A percentile compares a stretch with the other conserved stretches of the same genome.
Conservation (phyloP, 2,888 invertebrate genomes). For the Scaptomyza polygonia region DNA sequence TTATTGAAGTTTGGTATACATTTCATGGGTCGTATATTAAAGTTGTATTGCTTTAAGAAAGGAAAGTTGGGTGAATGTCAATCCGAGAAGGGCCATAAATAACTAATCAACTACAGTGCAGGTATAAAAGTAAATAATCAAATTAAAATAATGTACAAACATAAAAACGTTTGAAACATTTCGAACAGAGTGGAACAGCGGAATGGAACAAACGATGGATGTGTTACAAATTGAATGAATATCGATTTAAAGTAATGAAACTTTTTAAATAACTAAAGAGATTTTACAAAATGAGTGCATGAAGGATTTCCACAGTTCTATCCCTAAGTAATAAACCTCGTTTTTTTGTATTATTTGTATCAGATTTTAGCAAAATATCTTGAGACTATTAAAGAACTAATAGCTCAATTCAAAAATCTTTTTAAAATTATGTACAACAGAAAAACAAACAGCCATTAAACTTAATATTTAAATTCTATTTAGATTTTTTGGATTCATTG, state of each 20-base stretch:
- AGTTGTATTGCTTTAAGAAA: neutral
- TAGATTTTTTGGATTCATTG: conserved; percentile 29
- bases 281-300: too few species aligned
- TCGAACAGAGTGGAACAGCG: too few species aligned
- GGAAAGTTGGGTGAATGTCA: neutral
- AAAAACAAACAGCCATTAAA: neutral
- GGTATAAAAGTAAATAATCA: too few species aligned
- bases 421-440: neutral
- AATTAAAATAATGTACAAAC: too few species aligned
- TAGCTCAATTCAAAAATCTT: neutral
- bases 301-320: too few species aligned
- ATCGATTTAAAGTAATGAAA: too few species aligned
- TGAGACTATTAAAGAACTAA: neutral
- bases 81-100: neutral
- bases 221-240: too few species aligned
- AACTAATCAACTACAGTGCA: neutral
- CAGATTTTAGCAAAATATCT: neutral
- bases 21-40: conserved; percentile 4
- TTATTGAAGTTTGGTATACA: conserved; percentile 14
- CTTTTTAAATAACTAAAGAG: too few species aligned
- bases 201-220: too few species aligned
- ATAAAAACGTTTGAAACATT: too few species aligned
- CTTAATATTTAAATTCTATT: neutral
- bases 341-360: too few species aligned
- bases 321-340: too few species aligned